Conservation (phyloP, 2,888 invertebrate species). For the Thyatira batis region DNA sequence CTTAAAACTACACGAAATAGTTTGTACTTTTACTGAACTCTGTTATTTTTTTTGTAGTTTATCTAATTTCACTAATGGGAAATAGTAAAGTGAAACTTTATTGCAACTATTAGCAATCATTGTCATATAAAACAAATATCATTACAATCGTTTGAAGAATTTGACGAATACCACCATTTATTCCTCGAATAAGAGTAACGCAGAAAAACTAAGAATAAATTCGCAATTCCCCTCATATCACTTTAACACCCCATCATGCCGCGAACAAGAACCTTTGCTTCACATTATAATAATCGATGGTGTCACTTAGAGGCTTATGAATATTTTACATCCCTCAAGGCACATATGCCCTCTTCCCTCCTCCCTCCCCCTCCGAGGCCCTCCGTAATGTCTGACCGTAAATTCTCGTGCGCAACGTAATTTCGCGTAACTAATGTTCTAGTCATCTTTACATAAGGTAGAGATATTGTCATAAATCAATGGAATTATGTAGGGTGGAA, state of each 20-base stretch:
- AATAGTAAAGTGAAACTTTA: no score
- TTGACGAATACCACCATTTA: no score
- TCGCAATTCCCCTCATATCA: conserved; percentile 5
- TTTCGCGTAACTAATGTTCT: conserved; percentile 32
- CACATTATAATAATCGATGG: conserved; percentile 62
- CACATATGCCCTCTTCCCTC: conserved; percentile 23
- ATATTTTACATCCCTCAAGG: conserved; percentile 53
- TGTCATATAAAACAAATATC: no score
- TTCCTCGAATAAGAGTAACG: no score
- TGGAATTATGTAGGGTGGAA: conserved; percentile 12
- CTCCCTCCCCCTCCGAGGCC: conserved; percentile 9
- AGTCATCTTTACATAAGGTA: conserved; percentile 23
- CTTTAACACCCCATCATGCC: conserved; percentile 29
- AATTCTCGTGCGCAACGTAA: conserved; percentile 34
- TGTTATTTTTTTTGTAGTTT: no score
- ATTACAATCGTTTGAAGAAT: no score
- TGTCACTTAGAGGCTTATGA: conserved; percentile 59
- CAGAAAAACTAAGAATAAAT: background rate
- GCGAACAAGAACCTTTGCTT: conserved; percentile 31
- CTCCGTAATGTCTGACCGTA: conserved; percentile 41
- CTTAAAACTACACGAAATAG: no score
- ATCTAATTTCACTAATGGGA: no score
- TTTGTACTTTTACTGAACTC: no score
- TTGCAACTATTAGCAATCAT: no score
- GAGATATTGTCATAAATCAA: conserved; percentile 32